Percentiles rank a stretch among this genome's conserved stretches.
Evolutionary conservation across 1,140 invertebrate species (phyloP).

Genomic region (Thalassaphorura encarpata): DNA sequence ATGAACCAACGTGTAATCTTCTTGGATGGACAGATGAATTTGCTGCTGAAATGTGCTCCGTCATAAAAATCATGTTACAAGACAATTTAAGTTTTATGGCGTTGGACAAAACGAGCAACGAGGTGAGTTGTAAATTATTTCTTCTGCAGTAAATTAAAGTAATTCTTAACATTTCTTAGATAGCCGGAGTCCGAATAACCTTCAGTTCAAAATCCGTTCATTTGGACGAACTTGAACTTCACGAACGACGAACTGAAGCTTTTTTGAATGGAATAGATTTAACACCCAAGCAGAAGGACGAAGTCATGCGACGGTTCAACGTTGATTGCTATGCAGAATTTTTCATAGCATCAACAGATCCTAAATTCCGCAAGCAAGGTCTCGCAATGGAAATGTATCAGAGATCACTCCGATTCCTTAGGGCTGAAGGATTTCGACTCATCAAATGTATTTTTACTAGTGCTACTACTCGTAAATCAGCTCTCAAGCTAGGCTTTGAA

Average conservation of each 20-base stretch:
- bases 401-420: slow-evolving; percentile 15
- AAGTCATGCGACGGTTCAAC: slow-evolving; percentile 13
- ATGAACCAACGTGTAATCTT: slow-evolving; percentile 16
- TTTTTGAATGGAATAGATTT: too few species aligned
- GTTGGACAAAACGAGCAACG: slow-evolving; percentile 5
- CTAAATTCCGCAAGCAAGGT: slow-evolving; percentile 12
- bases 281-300: background rate
- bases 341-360: slow-evolving; percentile 16
- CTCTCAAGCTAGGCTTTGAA: slow-evolving; percentile 12
- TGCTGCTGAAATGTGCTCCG: slow-evolving; percentile 1
- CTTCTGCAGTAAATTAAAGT: background rate
- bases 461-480: slow-evolving; percentile 17
- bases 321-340: slow-evolving; percentile 16
- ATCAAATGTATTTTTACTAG: slow-evolving; percentile 18
- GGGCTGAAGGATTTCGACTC: slow-evolving; percentile 18
- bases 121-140: slow-evolving; percentile 8
- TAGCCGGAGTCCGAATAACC: slow-evolving; percentile 16
- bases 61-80: slow-evolving; percentile 8
- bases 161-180: slow-evolving; percentile 1
- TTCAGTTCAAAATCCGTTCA: too few species aligned
- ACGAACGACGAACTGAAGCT: background rate
- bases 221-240: too few species aligned
- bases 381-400: slow-evolving; percentile 20
- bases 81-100: slow-evolving; percentile 22
- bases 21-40: slow-evolving; percentile 19